Base-by-base conservation (phyloP, 2,113 vertebrate genomes). In the Salvelinus fontinalis region DNA sequence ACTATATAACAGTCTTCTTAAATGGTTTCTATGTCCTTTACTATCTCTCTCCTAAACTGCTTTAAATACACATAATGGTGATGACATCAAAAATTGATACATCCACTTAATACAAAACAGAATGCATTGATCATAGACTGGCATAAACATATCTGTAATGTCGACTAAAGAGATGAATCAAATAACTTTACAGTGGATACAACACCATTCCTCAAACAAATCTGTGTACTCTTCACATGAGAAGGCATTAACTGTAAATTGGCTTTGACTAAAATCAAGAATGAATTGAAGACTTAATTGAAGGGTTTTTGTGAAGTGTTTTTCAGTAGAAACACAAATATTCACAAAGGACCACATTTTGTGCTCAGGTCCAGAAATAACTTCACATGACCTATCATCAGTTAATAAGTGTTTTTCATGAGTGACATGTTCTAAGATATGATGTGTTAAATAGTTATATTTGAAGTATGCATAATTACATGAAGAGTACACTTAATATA, bases 401-500 rank as follows among this genome's bases (percentile, higher is more conserved):
- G 26, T 67, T 29, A 67, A 27, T 66, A 24, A 13, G 13, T 67
- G 9, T 49, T 49, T 48, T 16, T 51, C 29, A 48, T 5, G 39
- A 70, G 24, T 48, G 20, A n/a, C 20, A 70, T 14, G 44, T 12
- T 70, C 22, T n/a, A 22, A 31, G 13, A 31, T 18, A 20, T 49
- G 14, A 48, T 26, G 20, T 14, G 22, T 24, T 24, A 70, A 44
- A n/a, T 44, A 48, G 29, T 68, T 27, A 20, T 39, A 68, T n/a
- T 22, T 69, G 4, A 69, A n/a, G 12, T n/a, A 8, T 69, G 31
- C 34, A 39, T 5, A 68, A 44, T 9, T 72, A 69, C 54, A 78
- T 74, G 65, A 76, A 80, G 70, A 73, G 78, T 79, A 82, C 76
- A 79, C 75, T 84, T 60, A 75, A 69, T 73, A 82, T 77, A 72